Conservation (phyloP, 2,888 invertebrate species). For the Synanthedon formicaeformis region DNA sequence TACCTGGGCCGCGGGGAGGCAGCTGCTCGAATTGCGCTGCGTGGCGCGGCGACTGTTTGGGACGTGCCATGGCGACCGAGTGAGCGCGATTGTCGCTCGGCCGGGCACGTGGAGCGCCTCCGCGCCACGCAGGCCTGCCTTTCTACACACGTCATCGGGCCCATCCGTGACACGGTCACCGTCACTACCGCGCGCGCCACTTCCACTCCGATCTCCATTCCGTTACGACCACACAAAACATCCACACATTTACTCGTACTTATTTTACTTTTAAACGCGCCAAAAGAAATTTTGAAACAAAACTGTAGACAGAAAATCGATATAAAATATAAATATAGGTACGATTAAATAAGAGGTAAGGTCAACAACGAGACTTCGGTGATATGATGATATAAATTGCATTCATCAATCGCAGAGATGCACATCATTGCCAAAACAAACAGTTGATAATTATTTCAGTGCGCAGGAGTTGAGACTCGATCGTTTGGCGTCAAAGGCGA, state of each 20-base stretch:
- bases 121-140: constrained; percentile 15
- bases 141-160: constrained; percentile 25
- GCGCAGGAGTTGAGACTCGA: constrained; percentile 6
- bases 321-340: no score
- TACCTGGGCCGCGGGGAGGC: constrained; percentile 67
- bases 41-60: constrained; percentile 64
- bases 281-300: no score
- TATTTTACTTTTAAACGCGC: no score
- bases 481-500: constrained; percentile 12
- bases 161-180: constrained; percentile 26
- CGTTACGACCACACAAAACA: no score
- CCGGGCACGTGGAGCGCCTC: constrained; percentile 23
- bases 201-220: no score
- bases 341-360: no score
- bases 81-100: constrained; percentile 27
- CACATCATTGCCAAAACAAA: constrained; percentile 23
- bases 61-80: constrained; percentile 62
- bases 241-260: no score
- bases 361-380: no score
- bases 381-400: not conserved
- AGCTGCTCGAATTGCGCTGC: constrained; percentile 50
- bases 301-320: no score
- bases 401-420: constrained; percentile 8
- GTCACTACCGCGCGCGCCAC: not conserved
- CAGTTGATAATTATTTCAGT: constrained; percentile 15